phyloP scores from a whole-genome alignment of 2,888 invertebrate species.

The Microctonus aethiopoides region DNA sequence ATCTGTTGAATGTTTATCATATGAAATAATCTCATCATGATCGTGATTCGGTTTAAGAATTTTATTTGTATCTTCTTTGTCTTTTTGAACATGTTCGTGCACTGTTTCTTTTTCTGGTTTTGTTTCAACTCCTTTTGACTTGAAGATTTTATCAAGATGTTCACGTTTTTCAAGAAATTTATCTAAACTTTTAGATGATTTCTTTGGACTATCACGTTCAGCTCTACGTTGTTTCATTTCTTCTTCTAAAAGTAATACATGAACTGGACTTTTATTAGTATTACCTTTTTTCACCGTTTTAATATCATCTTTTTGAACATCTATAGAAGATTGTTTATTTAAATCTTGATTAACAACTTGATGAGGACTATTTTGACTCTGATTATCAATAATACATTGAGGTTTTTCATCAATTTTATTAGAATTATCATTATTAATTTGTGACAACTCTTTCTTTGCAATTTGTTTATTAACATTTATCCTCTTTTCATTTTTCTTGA shows the following conservation, averaged over 20 bases:
- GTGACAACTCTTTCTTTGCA: conserved; percentile 31
- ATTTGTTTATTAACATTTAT: conserved; percentile 48
- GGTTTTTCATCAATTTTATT: conserved; percentile 36
- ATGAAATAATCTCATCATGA: conserved; percentile 22
- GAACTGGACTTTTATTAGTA: conserved; percentile 53
- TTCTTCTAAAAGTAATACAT: conserved; percentile 60
- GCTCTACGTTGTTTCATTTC: conserved; percentile 65
- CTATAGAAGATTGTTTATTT: conserved; percentile 30
- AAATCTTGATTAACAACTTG: conserved; percentile 28
- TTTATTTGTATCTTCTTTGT: conserved; percentile 37
- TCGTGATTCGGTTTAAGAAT: conserved; percentile 11
- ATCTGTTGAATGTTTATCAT: conserved; percentile 8
- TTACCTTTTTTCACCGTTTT: conserved; percentile 49
- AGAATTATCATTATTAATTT: conserved; percentile 24
- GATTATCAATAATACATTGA: conserved; percentile 3
- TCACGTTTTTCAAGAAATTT: conserved; percentile 71
- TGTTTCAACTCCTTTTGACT: conserved; percentile 51
- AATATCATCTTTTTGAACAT: conserved; percentile 54
- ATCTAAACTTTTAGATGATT: conserved; percentile 72
- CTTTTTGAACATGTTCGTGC: conserved; percentile 26
- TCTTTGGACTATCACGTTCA: conserved; percentile 71
- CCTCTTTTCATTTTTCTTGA: conserved; percentile 63
- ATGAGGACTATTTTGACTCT: conserved; percentile 29
- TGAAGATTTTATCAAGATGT: conserved; percentile 64
- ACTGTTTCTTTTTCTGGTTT: conserved; percentile 38